Conservation (phyloP, 2,113 vertebrate species). For the Gracilinanus agilis region DNA sequence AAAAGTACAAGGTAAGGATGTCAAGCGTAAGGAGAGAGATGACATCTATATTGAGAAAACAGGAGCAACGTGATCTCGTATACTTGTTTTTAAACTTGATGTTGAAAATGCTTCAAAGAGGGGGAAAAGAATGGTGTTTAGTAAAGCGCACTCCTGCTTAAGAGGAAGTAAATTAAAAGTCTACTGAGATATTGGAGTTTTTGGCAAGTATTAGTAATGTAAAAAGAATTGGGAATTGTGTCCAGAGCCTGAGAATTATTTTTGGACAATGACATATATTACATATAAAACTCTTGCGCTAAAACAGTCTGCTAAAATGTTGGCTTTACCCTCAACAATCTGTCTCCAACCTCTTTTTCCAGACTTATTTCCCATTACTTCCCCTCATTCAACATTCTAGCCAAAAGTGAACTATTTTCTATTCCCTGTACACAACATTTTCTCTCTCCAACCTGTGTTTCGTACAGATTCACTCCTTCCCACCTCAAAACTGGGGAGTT, state of each 20-base stretch:
- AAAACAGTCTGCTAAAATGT: not conserved
- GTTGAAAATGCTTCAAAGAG: slow-evolving; percentile 26
- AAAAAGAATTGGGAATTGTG: not conserved
- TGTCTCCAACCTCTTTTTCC: not conserved
- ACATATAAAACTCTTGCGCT: not conserved
- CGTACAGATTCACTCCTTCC: not conserved
- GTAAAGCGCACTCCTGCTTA: not conserved
- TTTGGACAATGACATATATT: not conserved
- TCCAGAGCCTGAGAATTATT: not conserved
- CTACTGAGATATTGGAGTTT: not conserved
- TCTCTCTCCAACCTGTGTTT: not conserved
- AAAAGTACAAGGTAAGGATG: not conserved
- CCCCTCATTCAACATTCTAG: not conserved
- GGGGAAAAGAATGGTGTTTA: slow-evolving; percentile 3
- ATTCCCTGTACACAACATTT: not conserved
- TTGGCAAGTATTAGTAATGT: not conserved
- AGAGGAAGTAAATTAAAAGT: not conserved
- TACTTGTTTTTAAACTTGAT: slow-evolving; percentile 13
- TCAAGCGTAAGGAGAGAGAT: not conserved
- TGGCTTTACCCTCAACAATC: not conserved
- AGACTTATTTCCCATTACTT: not conserved
- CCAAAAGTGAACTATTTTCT: not conserved
- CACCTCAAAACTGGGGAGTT: not conserved
- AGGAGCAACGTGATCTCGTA: not conserved
- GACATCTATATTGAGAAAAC: slow-evolving; percentile 8